These are phyloP conservation scores for Microcebus ravelobensis DNA, from an alignment of 2,113 vertebrate species.

Conservation along the genomic window DNA sequence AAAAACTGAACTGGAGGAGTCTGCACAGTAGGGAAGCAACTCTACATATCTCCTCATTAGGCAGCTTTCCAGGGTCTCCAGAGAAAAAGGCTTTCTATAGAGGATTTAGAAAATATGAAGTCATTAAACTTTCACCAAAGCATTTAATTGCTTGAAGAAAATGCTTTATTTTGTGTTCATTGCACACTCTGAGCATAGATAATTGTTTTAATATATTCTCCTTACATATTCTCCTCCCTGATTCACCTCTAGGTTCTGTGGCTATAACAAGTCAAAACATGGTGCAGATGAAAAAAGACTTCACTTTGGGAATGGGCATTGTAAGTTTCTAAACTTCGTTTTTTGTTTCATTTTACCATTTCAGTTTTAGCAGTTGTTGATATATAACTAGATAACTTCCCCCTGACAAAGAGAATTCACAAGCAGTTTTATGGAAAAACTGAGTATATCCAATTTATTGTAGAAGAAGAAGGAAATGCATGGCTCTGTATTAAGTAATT, in stretches of 20 bases:
- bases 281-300: slow-evolving; percentile 95
- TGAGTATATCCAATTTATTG: slow-evolving; percentile 63
- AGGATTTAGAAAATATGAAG: slow-evolving; percentile 81
- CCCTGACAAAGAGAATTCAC: background rate
- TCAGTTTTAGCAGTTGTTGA: background rate
- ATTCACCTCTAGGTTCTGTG: slow-evolving; percentile 93
- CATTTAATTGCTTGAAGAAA: slow-evolving; percentile 81
- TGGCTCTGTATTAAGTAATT: slow-evolving; percentile 71
- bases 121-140: slow-evolving; percentile 84
- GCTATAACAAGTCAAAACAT: slow-evolving; percentile 96
- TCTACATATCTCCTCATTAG: slow-evolving; percentile 84
- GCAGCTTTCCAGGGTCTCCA: slow-evolving; percentile 81
- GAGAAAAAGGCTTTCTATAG: slow-evolving; percentile 77
- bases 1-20: slow-evolving; percentile 83
- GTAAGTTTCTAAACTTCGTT: slow-evolving; percentile 88
- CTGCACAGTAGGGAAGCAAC: slow-evolving; percentile 72
- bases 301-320: slow-evolving; percentile 96
- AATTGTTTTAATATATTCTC: slow-evolving; percentile 64
- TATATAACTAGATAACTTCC: background rate
- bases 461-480: slow-evolving; percentile 57
- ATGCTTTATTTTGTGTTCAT: slow-evolving; percentile 72
- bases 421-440: slow-evolving; percentile 22
- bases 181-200: slow-evolving; percentile 65
- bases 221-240: slow-evolving; percentile 60
- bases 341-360: background rate